Evolutionary conservation across 2,888 invertebrate species (phyloP), one percentile per base, ranked within the genome.

Genomic region (Hetaerina titia): DNA sequence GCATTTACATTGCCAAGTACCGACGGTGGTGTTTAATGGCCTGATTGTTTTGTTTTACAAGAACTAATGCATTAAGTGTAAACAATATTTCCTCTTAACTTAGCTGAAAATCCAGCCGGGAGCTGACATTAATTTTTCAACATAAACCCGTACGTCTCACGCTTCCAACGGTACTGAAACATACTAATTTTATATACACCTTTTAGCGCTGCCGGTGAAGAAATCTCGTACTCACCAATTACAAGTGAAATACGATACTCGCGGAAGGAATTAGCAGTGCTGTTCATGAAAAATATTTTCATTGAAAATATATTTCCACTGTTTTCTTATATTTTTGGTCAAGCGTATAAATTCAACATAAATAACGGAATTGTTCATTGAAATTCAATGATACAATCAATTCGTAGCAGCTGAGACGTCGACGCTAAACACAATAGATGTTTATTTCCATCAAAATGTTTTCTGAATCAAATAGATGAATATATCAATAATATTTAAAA

Each of bases 191-290:
- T 45, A 81, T 25, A 1, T 5, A 81, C 25, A 31, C 56, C 56
- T 19, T 8, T 56, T 15, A 45, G 92, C 69, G 92, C 92, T 92
- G 92, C 92, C 92, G 69, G 45, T n/a, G 92, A n/a, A 17, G 56
- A 57, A 22, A 9, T 2, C 2, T 8, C 31, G 19, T n/a, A 64
- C 22, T 11, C 13, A 69, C 31, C 19, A 74, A 69, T 57, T 57
- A 69, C 69, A 92, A 92, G 56, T 64, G 56, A 92, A 22, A 22
- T 69, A 69, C 69, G 69, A 92, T 74, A 92, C 9, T 22, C 45
- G 13, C 56, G 15, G 45, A 7, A 2, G 22, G 8, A 56, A 56
- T 69, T 69, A 22, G n/a, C 1, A 0, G 13, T 56, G n/a, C 17
- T 45, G 22, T 74, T 92, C 56, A 22, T n/a, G 64, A 69, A 69